Percentiles rank a stretch among this genome's conserved stretches.
phyloP scores from a whole-genome alignment of 1,140 invertebrate species.

The Calosoma granatense region DNA sequence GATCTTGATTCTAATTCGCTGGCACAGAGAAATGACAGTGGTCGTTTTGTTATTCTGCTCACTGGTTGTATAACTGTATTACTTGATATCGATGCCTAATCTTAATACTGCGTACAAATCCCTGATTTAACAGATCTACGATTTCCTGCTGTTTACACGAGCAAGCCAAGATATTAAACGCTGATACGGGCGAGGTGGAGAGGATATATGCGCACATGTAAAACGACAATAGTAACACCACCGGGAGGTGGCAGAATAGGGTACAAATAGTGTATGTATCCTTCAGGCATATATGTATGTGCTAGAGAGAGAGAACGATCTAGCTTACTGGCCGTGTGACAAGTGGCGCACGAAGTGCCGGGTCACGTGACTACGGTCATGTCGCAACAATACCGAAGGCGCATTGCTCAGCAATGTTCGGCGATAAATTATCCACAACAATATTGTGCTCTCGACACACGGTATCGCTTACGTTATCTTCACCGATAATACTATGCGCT shows the following conservation, averaged over 20 bases:
- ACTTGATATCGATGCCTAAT: too few species aligned
- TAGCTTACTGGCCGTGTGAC: background rate
- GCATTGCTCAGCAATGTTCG: constrained; percentile 6
- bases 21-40: too few species aligned
- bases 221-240: background rate
- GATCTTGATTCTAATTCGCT: too few species aligned
- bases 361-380: background rate
- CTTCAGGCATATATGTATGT: background rate
- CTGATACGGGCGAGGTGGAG: too few species aligned
- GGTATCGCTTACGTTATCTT: background rate
- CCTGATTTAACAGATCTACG: background rate
- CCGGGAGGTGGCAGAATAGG: background rate
- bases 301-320: background rate
- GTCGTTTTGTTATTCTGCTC: too few species aligned
- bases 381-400: constrained; percentile 3
- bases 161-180: background rate
- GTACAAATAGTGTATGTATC: background rate
- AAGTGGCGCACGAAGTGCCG: background rate
- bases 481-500: background rate
- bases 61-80: too few species aligned
- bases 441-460: background rate
- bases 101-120: too few species aligned
- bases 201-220: background rate
- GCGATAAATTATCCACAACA: constrained; percentile 1
- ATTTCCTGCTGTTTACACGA: background rate